Percentiles rank a stretch among this genome's conserved stretches.
Conservation (phyloP, 1,140 invertebrate species). For the Cheumatopsyche charites region DNA sequence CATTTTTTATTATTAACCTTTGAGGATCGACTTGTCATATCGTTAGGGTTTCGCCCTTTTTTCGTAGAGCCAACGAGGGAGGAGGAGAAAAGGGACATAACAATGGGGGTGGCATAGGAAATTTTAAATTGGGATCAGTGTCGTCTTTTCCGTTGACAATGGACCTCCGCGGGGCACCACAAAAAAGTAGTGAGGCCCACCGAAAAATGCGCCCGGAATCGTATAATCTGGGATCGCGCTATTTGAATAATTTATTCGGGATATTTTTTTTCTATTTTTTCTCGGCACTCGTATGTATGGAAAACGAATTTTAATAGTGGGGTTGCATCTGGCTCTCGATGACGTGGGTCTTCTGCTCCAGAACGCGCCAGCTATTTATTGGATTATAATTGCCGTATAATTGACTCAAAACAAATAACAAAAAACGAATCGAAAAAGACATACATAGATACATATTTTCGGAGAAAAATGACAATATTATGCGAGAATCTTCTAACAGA, state of each 20-base stretch:
- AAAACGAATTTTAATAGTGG: slow-evolving; percentile 37
- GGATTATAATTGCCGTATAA: slow-evolving; percentile 23
- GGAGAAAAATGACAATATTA: too few species aligned
- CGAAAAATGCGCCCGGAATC: slow-evolving; percentile 16
- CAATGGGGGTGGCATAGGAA: slow-evolving; percentile 32
- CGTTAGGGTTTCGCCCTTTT: slow-evolving; percentile 21
- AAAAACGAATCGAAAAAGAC: too few species aligned
- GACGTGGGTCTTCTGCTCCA: neutral
- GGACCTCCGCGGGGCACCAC: slow-evolving; percentile 19
- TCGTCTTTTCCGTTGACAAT: slow-evolving; percentile 45
- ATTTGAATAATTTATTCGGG: slow-evolving; percentile 46
- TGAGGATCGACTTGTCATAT: slow-evolving; percentile 23
- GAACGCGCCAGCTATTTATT: neutral
- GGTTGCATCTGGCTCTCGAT: slow-evolving; percentile 10
- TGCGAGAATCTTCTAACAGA: too few species aligned
- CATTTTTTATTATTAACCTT: slow-evolving; percentile 27
- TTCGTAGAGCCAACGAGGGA: neutral
- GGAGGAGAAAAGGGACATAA: slow-evolving; percentile 4
- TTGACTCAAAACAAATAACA: neutral
- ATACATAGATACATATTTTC: too few species aligned
- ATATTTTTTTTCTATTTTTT: slow-evolving; percentile 16
- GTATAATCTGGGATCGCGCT: slow-evolving; percentile 19
- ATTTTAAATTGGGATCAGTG: slow-evolving; percentile 47
- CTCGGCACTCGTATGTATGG: neutral
- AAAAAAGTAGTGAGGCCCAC: neutral